phyloP scores from a whole-genome alignment of 2,113 vertebrate species.

The Felis catus region F.catus_Fca126_mat1.0 CM031418.1:32181001-32181500 shows the following conservation, averaged over 20 bases:
- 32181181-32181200: too few relatives aligned
- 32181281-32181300: neutral
- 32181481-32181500: neutral
- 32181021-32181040: too few relatives aligned
- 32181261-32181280: neutral
- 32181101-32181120: too few relatives aligned
- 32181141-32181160: too few relatives aligned
- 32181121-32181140: too few relatives aligned
- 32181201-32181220: too few relatives aligned
- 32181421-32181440: neutral
- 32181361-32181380: neutral
- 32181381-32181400: neutral
- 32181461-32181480: conserved; percentile 26
- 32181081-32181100: too few relatives aligned
- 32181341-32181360: neutral
- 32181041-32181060: too few relatives aligned
- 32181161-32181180: too few relatives aligned
- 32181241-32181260: neutral
- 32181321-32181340: neutral
- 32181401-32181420: neutral
- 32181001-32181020: too few relatives aligned
- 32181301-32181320: neutral
- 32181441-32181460: conserved; percentile 8
- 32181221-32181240: too few relatives aligned
- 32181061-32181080: too few relatives aligned